These are phyloP conservation scores for Labia minor DNA, from an alignment of 2,888 invertebrate genomes.

Conservation along the genomic window DNA sequence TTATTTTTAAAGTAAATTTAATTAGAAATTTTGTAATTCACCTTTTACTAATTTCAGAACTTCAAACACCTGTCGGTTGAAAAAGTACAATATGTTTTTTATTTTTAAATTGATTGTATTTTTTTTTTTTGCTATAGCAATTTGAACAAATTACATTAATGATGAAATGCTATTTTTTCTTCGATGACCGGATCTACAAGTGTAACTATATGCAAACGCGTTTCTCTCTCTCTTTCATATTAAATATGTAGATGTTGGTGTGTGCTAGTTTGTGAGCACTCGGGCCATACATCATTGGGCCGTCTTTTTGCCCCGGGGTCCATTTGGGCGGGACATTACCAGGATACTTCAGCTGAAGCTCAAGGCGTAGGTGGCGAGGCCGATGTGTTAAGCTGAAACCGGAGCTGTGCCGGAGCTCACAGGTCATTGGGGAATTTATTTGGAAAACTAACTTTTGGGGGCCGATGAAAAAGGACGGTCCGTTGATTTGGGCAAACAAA, in stretches of 20 bases:
- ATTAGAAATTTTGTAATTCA: too few species aligned
- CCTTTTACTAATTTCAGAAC: too few species aligned
- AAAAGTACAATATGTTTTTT: background rate
- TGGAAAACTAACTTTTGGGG: too few species aligned
- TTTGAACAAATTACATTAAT: slow-evolving; percentile 1
- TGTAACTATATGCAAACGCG: slow-evolving; percentile 7
- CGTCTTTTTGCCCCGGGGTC: background rate
- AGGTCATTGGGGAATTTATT: background rate
- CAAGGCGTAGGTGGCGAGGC: slow-evolving; percentile 2
- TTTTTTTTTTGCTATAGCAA: background rate
- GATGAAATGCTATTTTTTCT: slow-evolving; percentile 2
- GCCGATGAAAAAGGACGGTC: too few species aligned
- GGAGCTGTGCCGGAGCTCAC: background rate
- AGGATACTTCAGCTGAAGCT: background rate
- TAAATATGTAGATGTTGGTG: slow-evolving; percentile 4
- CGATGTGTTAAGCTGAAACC: background rate
- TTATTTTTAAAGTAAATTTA: too few species aligned
- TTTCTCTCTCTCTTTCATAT: background rate
- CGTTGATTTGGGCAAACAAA: too few species aligned
- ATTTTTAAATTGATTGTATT: slow-evolving; percentile 1
- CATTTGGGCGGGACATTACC: background rate
- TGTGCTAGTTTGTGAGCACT: slow-evolving; percentile 13
- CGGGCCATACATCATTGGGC: background rate
- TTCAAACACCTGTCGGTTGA: too few species aligned
- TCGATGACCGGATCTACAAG: slow-evolving; percentile 7